These are phyloP conservation scores for Lypha dubia DNA, from an alignment of 2,888 invertebrate genomes.

Conservation along the genomic window DNA sequence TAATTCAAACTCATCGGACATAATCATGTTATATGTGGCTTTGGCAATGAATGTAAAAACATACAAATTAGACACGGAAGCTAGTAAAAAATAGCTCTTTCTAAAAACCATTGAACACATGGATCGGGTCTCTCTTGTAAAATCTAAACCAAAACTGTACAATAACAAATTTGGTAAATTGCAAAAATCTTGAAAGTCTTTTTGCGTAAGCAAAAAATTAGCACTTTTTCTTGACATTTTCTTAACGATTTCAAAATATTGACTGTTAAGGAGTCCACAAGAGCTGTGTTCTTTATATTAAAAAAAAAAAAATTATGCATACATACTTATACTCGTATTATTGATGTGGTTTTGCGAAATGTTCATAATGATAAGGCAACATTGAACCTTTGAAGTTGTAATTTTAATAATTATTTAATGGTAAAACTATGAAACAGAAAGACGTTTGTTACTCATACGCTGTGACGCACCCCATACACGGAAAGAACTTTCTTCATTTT, in stretches of 20 bases:
- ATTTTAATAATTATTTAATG: constrained; percentile 40
- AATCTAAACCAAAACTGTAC: constrained; percentile 53
- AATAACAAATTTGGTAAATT: constrained; percentile 53
- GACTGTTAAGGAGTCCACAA: constrained; percentile 14
- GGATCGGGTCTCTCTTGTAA: neutral
- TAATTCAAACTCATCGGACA: constrained; percentile 23
- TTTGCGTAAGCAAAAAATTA: constrained; percentile 30
- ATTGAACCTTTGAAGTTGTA: constrained; percentile 39
- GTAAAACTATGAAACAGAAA: constrained; percentile 4
- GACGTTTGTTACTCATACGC: neutral
- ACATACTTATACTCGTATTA: too few species aligned
- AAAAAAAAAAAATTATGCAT: too few species aligned
- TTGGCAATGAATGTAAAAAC: constrained; percentile 39
- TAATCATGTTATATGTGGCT: neutral
- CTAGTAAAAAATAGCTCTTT: neutral
- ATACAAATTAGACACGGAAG: neutral
- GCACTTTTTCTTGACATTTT: constrained; percentile 43
- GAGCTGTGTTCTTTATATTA: constrained; percentile 19
- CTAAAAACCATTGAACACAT: constrained; percentile 5
- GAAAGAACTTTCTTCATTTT: neutral
- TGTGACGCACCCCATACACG: neutral
- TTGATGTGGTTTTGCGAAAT: constrained; percentile 51
- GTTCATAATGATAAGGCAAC: constrained; percentile 38
- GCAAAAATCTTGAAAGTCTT: constrained; percentile 67
- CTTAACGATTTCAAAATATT: constrained; percentile 5